Base-by-base conservation (phyloP, 2,888 invertebrate species). In the Gandaritis pyraliata region DNA sequence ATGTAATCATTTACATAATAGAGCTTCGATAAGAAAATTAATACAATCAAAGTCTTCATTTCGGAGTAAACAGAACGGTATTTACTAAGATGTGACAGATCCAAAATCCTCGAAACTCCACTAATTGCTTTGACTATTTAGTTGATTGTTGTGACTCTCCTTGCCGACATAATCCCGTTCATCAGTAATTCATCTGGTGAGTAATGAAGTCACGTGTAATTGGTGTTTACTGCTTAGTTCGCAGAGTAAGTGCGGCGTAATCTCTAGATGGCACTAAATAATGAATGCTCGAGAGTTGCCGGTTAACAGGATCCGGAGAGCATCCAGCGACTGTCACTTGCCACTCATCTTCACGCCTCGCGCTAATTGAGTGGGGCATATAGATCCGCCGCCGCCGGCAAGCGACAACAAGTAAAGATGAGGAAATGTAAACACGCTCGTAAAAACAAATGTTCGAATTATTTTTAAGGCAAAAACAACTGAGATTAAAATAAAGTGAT, bases 291-390 rank as follows among this genome's bases (percentile, higher is more conserved):
- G 56, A 64, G 64, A 65, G 69, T 63, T 64, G 68, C 72, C 71
- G 72, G 68, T 71, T 72, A 73, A 72, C 74, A 75, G 77, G 77
- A 74, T 74, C 71, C 70, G 73, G 65, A 69, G 68, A 74, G 71
- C 74, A 71, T 72, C 69, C 61, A 71, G 72, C 72, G 65, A 61
- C 74, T 73, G 78, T 78, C 80, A 77, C 72, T 74, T 76, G 72
- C 72, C 75, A 78, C 76, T 81, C 78, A 76, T 80, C 76, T 78
- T 79, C 75, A 76, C 70, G 72, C 73, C 72, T 72, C 72, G 69
- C 72, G 71, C 75, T 81, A 80, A 81, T 81, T 81, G 81, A 81
- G 78, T 77, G 76, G 75, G 70, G 73, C 73, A 75, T 72, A 76
- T 53, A 62, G 62, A 71, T 61, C 71, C 69, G 64, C 71, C 69